Percentiles rank a stretch among this genome's conserved stretches.
Conservation (phyloP, 92 coral and sea anemone species). For the Epizoanthus illoricatus region DNA sequence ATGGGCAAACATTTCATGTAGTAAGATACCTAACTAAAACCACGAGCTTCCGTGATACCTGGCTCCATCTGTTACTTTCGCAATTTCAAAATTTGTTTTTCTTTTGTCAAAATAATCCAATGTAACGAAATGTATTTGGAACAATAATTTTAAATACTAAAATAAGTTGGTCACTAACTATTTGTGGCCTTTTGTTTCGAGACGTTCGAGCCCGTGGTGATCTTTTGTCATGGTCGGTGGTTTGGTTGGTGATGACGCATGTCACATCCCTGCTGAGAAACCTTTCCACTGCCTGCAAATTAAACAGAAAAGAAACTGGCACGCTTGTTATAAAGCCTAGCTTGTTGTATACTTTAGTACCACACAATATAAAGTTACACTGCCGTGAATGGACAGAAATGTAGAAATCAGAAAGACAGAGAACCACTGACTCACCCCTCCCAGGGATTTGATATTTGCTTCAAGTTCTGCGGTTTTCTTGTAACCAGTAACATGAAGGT, state of each 20-base stretch:
- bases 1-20: too few relatives aligned
- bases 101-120: too few relatives aligned
- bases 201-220: slow-evolving; percentile 35
- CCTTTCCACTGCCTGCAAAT: slow-evolving; percentile 63
- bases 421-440: slow-evolving; percentile 66
- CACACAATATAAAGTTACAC: not conserved
- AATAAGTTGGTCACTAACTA: slow-evolving; percentile 29
- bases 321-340: not conserved
- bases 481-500: slow-evolving; percentile 61
- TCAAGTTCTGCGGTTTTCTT: slow-evolving; percentile 61
- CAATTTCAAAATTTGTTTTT: too few relatives aligned
- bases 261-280: slow-evolving; percentile 75
- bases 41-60: too few relatives aligned
- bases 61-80: too few relatives aligned
- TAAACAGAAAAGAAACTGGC: not conserved
- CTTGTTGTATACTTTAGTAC: too few relatives aligned
- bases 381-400: not conserved
- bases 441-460: slow-evolving; percentile 51
- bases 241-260: slow-evolving; percentile 76
- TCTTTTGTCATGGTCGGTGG: slow-evolving; percentile 35
- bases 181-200: not conserved
- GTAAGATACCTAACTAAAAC: too few relatives aligned
- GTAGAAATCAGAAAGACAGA: not conserved
- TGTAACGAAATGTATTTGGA: too few relatives aligned
- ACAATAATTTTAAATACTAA: too few relatives aligned